Evolutionary conservation across 2,113 vertebrate genomes (phyloP), one percentile per base, ranked within the genome.

Genomic region (Sinocyclocheilus rhinocerous): DNA sequence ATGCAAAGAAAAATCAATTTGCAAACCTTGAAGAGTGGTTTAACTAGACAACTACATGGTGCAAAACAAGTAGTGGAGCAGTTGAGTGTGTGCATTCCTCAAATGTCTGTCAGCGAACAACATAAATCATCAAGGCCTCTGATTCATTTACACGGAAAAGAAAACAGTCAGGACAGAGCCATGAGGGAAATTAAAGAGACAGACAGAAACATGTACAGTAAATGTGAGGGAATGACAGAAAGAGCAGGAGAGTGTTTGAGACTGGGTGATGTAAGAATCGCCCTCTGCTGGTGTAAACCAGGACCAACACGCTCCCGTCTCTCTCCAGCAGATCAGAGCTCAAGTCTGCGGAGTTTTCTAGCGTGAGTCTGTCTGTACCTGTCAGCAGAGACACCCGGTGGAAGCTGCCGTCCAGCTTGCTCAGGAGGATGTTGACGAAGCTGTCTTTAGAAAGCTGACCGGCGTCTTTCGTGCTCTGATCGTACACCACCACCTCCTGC

Each of bases 401-500:
- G 91, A 98, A 99, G 84, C 96, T 97, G 90, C 95, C 93, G 81
- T 98, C 97, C 93, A 99, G 84, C 91, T 98, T 98, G 91, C 97
- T 96, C 90, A 99, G 96, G 42, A 99, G 97, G 90, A 99, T 96
- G 91, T 97, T 97, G 85, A 98, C 94, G 82, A 99, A 99, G 90
- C 97, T 96, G 84, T 98, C 97, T 0, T 97, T 96, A 48, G 97
- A 95, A 91, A 99, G 94, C 86, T 97, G 96, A 0, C 93, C 95
- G 75, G 95, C 95, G 0, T 99, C 97, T 89, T 96, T 94, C 0
- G 97, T 97, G 84, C 96, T 97, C 95, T 99, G 98, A 94, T 99
- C 97, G 0, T 99, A 99, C 83, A 99, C 97, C 86, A 99, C 97
- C 91, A 99, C 97, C 2, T 98, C 97, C 94, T 98, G 98, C 76